Evolutionary conservation across 2,888 invertebrate species (phyloP).

Genomic region (Taenaris catops): DNA sequence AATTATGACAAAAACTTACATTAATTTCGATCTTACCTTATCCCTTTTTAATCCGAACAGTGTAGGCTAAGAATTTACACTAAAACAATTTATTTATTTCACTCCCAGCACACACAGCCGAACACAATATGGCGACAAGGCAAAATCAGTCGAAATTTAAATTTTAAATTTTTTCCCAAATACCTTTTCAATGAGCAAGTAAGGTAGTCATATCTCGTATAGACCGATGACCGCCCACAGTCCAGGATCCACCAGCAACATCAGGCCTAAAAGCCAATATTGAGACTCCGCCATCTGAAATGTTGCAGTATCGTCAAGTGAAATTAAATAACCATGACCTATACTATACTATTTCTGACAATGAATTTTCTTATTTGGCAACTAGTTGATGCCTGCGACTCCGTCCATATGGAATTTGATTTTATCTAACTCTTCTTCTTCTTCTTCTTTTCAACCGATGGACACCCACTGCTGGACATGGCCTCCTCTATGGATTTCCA

Average conservation of each 20-base stretch:
- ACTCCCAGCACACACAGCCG: conserved; percentile 73
- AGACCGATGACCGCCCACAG: too few species aligned
- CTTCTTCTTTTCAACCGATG: too few species aligned
- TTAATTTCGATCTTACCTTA: conserved; percentile 58
- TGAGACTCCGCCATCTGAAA: conserved; percentile 48
- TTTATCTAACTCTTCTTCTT: too few species aligned
- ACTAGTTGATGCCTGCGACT: too few species aligned
- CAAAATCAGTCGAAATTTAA: conserved; percentile 68
- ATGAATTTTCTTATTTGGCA: too few species aligned
- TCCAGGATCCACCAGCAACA: conserved; percentile 58
- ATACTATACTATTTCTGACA: too few species aligned
- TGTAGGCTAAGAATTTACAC: conserved; percentile 65
- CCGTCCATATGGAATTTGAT: too few species aligned
- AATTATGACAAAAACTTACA: conserved; percentile 59
- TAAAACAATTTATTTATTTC: conserved; percentile 52
- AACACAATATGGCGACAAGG: conserved; percentile 77
- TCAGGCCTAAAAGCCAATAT: conserved; percentile 54
- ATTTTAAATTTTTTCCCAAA: conserved; percentile 44
- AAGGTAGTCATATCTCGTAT: too few species aligned
- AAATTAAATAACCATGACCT: too few species aligned
- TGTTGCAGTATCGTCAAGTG: neutral
- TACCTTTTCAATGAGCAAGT: conserved; percentile 19
- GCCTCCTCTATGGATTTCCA: too few species aligned
- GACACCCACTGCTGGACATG: too few species aligned
- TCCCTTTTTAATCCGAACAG: conserved; percentile 62